Conservation (phyloP, 2,113 vertebrate species). For the Pampusana beccarii region DNA sequence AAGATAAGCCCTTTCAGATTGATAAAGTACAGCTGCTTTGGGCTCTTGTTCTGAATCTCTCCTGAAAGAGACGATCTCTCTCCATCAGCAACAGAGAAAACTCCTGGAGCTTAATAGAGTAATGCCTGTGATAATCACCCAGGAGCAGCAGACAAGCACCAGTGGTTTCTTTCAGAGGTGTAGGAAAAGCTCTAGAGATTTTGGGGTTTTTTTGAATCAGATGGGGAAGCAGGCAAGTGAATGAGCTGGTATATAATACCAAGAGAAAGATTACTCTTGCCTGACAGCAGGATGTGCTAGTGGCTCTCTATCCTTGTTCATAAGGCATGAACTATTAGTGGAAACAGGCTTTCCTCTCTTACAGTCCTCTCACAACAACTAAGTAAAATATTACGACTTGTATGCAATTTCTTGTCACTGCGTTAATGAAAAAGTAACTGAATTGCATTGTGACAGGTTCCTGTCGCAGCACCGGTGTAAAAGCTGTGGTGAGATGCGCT, state of each 20-base stretch:
- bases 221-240: neutral
- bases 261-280: neutral
- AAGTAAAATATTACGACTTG: neutral
- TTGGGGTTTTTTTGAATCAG: neutral
- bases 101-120: neutral
- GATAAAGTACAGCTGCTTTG: neutral
- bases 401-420: neutral
- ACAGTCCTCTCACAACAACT: neutral
- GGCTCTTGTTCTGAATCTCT: constrained; percentile 17
- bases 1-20: neutral
- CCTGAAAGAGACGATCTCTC: neutral
- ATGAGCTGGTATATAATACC: neutral
- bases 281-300: neutral
- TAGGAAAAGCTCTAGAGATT: neutral
- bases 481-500: neutral
- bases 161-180: neutral
- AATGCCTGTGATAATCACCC: neutral
- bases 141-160: neutral
- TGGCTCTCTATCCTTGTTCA: neutral
- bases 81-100: neutral
- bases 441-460: neutral
- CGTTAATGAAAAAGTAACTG: neutral
- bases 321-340: neutral
- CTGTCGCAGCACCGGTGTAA: neutral
- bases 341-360: constrained; percentile 1